phyloP scores from a whole-genome alignment of 2,888 invertebrate species.

The Criorhina ranunculi region DNA sequence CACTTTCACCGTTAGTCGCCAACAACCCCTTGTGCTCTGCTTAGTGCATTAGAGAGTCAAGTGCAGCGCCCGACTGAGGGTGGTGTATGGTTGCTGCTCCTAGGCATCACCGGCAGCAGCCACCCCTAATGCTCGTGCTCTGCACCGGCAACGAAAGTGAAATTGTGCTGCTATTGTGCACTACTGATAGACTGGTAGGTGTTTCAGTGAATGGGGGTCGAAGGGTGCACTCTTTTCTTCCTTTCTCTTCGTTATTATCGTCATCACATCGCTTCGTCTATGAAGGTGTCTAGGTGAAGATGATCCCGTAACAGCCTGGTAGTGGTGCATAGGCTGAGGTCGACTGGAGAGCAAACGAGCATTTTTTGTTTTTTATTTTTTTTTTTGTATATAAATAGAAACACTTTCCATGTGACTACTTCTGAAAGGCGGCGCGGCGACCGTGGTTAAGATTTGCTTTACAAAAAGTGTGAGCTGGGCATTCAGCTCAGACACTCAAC shows the following conservation, averaged over 20 bases:
- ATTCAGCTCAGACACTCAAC: conserved; percentile 73
- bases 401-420: conserved; percentile 71
- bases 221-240: conserved; percentile 41
- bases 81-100: conserved; percentile 25
- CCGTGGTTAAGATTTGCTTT: conserved; percentile 70
- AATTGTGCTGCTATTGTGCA: conserved; percentile 75
- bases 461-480: conserved; percentile 71
- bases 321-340: conserved; percentile 34
- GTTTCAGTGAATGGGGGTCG: conserved; percentile 6
- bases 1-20: conserved; percentile 61
- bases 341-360: conserved; percentile 46
- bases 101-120: conserved; percentile 11
- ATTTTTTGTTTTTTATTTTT: conserved; percentile 19
- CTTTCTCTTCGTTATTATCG: conserved; percentile 42
- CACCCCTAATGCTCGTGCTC: conserved; percentile 62
- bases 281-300: conserved; percentile 70
- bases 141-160: conserved; percentile 72
- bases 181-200: conserved; percentile 68
- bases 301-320: conserved; percentile 29
- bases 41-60: conserved; percentile 76
- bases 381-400: conserved; percentile 39
- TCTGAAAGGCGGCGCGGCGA: conserved; percentile 58
- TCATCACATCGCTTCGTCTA: conserved; percentile 54
- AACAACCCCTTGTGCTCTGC: conserved; percentile 43
- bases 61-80: conserved; percentile 48